Base-by-base conservation (phyloP, 1,140 invertebrate genomes). In the Drosophila truncata region DNA sequence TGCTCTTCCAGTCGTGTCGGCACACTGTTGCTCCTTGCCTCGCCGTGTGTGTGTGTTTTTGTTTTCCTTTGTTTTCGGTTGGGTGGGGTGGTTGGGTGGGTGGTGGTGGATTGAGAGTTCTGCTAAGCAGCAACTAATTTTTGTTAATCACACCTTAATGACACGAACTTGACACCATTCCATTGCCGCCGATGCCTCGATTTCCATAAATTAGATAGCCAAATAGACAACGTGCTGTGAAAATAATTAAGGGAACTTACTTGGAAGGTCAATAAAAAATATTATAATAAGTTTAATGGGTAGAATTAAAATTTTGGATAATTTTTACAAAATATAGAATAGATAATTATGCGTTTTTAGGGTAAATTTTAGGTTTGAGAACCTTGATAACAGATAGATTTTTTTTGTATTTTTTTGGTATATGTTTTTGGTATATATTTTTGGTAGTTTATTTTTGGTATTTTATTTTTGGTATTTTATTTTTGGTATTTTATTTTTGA, bases 101-200 rank as follows among this genome's bases (percentile, higher is more conserved):
- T 20, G 37, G 11, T 7, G 39, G 42, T 35, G 14, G 62, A 20
- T 44, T 39, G 47, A 31, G 49, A 31, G 62, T 39, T 57, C 27
- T 64, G 80, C 76, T 86, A 87, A 87, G 84, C 85, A 88, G 80
- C 80, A 71, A 88, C 80, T 88, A 90, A 88, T 88, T 88, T 88
- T 88, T 88, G 84, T 88, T 88, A 88, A 88, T 88, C 80, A 88
- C 84, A 88, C 80, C 85, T 90, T 88, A 90, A 88, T 90, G 85
- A 90, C 80, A 78, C 78, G 84, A 88, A 88, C 84, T 88, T 88
- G 84, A 88, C 84, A 87, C 85, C 78, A 74, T 84, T 87, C 60
- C 41, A 49, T 35, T 59, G 52, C 29, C 67, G 52, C 29, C 67
- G 44, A 78, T 73, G 60, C 80, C 81, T 64, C 60, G 50, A 54